A percentile compares a stretch with the other conserved stretches of the same genome.
Evolutionary conservation across 2,797 vertebrate genomes (phyloP).

Genomic region (Pelobates cultripes): DNA sequence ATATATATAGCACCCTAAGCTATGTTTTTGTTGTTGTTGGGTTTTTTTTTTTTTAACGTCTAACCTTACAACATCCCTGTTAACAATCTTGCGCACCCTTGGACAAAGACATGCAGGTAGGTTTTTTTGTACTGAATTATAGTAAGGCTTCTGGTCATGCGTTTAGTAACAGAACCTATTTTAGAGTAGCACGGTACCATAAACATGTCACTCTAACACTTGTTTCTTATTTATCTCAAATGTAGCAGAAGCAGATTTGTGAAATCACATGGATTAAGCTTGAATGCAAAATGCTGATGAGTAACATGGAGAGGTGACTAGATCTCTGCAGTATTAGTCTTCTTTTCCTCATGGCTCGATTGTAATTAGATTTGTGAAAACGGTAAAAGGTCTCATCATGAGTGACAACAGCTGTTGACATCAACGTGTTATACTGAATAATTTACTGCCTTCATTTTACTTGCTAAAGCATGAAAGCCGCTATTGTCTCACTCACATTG

Average conservation of each 20-base stretch:
- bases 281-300: not conserved
- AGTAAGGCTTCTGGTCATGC: not conserved
- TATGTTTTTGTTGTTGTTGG: too few relatives aligned
- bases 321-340: slow-evolving; percentile 64
- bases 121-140: not conserved
- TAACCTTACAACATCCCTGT: too few relatives aligned
- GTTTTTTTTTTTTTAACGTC: too few relatives aligned
- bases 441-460: slow-evolving; percentile 79
- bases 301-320: slow-evolving; percentile 16
- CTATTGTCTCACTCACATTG: slow-evolving; percentile 59
- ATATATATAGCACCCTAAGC: too few relatives aligned
- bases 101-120: too few relatives aligned
- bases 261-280: not conserved
- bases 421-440: slow-evolving; percentile 77
- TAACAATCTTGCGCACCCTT: too few relatives aligned
- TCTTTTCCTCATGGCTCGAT: slow-evolving; percentile 72
- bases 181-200: not conserved
- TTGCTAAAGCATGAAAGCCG: slow-evolving; percentile 70
- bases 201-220: not conserved
- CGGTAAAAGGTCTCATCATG: slow-evolving; percentile 78
- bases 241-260: not conserved
- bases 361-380: slow-evolving; percentile 81
- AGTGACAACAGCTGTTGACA: slow-evolving; percentile 82
- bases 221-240: not conserved
- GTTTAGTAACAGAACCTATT: not conserved